Evolutionary conservation across 2,113 vertebrate genomes (phyloP), one percentile per base, ranked within the genome.

Genomic region (Halcyon malimbica): DNA sequence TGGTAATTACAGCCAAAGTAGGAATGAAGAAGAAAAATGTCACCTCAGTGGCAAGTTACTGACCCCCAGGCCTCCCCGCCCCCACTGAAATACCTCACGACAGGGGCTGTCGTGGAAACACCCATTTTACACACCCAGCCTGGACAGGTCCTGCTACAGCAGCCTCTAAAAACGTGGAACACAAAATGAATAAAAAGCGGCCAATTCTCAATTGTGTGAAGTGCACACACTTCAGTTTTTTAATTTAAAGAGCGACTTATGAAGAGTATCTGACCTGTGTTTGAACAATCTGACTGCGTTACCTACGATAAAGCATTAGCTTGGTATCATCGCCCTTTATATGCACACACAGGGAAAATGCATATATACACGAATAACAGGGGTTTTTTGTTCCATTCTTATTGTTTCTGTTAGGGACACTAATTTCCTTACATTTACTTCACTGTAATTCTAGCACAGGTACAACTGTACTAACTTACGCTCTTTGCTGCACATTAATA

Each of bases 71-170:
- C 2, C 39, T 35, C 24, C 23, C 37, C 29, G n/a, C 37, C 56
- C 15, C 11, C 42, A 57, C 25, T 3, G 0, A 5, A 28, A 53
- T 5, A 35, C 21, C 68, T 54, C 39, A 5, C 16, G 0, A 29
- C 16, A 5, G 25, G 6, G 37, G 17, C 18, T 1, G 18, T 5
- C 25, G 23, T 2, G 18, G 56, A 37, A 59, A 35, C 8, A 70
- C 17, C 13, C 5, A 1, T 39, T 83, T 37, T 24, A 53, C 35
- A 42, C 5, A 42, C 0, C 15, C n/a, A 64, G 37, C 29, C 67
- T 5, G 15, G 44, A 29, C 11, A 29, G 73, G 33, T 28, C 60
- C 64, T 37, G 39, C 29, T 24, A 28, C 44, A 54, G 51, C 70
- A 50, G 4, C 39, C 67, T 79, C 83, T 50, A 39, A 63, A 39